A percentile compares a stretch with the other conserved stretches of the same genome.
Conservation (phyloP, 2,113 vertebrate species). For the Malurus elegans region DNA sequence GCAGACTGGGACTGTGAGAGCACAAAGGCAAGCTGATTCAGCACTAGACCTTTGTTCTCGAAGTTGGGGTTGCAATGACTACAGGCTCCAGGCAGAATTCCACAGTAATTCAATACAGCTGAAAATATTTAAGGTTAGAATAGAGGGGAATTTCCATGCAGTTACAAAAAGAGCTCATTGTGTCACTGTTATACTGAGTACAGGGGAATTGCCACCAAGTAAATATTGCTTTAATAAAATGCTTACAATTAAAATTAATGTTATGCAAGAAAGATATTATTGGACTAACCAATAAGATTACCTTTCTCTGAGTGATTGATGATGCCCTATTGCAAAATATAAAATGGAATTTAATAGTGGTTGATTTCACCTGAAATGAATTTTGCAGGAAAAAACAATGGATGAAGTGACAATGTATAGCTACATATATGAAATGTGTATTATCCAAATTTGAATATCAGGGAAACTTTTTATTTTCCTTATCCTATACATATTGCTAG, state of each 20-base stretch:
- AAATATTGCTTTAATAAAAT: slow-evolving; percentile 4
- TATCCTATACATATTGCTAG: not conserved
- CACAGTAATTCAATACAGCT: not conserved
- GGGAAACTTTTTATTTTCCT: not conserved
- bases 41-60: not conserved
- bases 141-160: not conserved
- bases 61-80: not conserved
- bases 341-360: not conserved
- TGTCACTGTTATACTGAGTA: not conserved
- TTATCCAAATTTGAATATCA: not conserved
- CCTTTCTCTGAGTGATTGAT: not conserved
- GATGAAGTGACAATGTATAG: not conserved
- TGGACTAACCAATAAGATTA: not conserved
- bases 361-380: not conserved
- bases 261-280: not conserved
- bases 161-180: not conserved
- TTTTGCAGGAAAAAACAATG: not conserved
- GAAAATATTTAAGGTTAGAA: not conserved
- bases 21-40: not conserved
- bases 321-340: not conserved
- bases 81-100: not conserved
- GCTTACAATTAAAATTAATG: not conserved
- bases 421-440: not conserved
- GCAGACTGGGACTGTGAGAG: not conserved
- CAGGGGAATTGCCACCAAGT: not conserved